A percentile compares a stretch with the other conserved stretches of the same genome.
These are phyloP conservation scores for Zapornia atra DNA, from an alignment of 2,113 vertebrate genomes.

Conservation along the genomic window DNA sequence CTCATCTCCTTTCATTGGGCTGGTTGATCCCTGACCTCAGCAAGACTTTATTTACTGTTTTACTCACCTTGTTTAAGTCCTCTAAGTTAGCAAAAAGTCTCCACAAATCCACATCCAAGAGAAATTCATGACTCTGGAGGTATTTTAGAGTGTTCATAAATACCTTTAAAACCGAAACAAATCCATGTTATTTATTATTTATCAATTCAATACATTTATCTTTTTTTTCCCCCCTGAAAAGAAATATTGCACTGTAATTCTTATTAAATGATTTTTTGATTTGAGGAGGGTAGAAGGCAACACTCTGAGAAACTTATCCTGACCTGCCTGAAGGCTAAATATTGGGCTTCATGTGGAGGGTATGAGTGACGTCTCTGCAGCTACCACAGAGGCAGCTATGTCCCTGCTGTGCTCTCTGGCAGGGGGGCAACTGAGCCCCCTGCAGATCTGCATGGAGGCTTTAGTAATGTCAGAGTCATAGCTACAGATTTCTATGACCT, in stretches of 20 bases:
- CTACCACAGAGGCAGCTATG: neutral
- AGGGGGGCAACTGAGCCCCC: neutral
- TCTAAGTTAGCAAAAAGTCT: constrained; percentile 89
- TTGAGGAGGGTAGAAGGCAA: neutral
- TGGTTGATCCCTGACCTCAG: neutral
- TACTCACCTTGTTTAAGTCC: constrained; percentile 87
- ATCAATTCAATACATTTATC: accelerated
- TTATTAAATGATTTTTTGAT: neutral
- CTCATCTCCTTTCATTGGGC: neutral
- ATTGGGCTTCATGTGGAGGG: neutral
- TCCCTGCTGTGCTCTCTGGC: neutral
- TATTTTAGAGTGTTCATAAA: constrained; percentile 84
- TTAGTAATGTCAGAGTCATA: neutral
- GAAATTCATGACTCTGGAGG: constrained; percentile 82
- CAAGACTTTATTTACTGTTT: neutral
- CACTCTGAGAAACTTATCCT: neutral
- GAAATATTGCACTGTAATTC: neutral
- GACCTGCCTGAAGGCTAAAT: neutral
- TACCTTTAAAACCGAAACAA: constrained; percentile 76
- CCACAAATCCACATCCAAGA: constrained; percentile 84
- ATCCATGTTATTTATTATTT: neutral
- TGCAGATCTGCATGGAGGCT: neutral
- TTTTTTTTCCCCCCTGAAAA: neutral
- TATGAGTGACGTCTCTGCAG: neutral
- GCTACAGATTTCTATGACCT: neutral